phyloP scores from a whole-genome alignment of 2,797 vertebrate genomes.

The Brachyalestes nurse region DNA sequence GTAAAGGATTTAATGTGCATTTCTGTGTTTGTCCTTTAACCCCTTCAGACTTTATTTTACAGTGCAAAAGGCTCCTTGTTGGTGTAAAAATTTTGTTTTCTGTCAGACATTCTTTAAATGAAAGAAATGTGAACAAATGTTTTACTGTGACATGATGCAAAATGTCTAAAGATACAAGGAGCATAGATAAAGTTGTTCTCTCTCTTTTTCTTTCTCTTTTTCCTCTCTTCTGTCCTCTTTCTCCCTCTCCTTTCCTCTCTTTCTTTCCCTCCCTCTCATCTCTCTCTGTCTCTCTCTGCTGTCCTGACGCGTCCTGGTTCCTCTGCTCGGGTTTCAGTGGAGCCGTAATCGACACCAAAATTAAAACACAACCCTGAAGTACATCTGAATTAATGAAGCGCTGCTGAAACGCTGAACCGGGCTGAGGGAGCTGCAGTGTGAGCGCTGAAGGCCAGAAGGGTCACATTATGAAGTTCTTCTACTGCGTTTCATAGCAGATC shows the following conservation, averaged over 20 bases:
- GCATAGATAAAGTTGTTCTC: too few species aligned
- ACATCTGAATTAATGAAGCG: conserved; percentile 64
- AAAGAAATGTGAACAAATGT: too few species aligned
- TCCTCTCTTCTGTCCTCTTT: neutral
- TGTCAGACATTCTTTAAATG: too few species aligned
- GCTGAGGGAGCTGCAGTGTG: neutral
- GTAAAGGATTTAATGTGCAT: conserved; percentile 47
- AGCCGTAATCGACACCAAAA: conserved; percentile 65
- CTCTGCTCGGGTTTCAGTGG: conserved; percentile 65
- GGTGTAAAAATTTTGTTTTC: too few species aligned
- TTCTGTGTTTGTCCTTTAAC: neutral
- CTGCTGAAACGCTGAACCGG: conserved; percentile 28
- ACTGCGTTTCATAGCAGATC: too few species aligned
- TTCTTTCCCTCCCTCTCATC: conserved; percentile 17
- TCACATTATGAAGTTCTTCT: too few species aligned
- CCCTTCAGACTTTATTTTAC: neutral
- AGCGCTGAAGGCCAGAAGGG: too few species aligned
- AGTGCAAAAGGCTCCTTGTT: too few species aligned
- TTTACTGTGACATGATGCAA: too few species aligned
- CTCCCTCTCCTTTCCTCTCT: neutral
- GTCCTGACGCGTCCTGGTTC: conserved; percentile 16
- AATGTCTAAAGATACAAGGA: too few species aligned
- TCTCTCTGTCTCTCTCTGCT: conserved; percentile 9
- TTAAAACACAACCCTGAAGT: conserved; percentile 59
- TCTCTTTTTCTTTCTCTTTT: neutral